These are phyloP conservation scores for Cricetomys ansorgei DNA, from an alignment of 2,113 vertebrate genomes.

Conservation along the genomic window DNA sequence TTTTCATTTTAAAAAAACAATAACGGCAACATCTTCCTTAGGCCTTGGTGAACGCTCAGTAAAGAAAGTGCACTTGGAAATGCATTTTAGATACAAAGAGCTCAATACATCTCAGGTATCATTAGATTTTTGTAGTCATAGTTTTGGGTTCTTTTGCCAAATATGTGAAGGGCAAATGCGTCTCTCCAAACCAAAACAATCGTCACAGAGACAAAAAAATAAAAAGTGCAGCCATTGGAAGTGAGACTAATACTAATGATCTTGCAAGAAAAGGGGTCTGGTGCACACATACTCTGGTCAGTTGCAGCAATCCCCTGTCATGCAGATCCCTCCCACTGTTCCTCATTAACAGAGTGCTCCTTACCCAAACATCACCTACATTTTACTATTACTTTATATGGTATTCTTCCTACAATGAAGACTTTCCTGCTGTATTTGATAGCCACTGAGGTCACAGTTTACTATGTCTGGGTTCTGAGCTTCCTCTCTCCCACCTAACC, in stretches of 20 bases:
- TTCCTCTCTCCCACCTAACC: too few relatives aligned
- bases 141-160: not conserved
- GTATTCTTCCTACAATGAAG: not conserved
- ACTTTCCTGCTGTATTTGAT: not conserved
- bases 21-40: not conserved
- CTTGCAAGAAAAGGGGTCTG: too few relatives aligned
- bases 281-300: fast-evolving
- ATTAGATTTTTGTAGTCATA: not conserved
- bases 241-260: too few relatives aligned
- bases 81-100: not conserved
- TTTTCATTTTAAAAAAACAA: not conserved
- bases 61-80: not conserved
- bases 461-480: too few relatives aligned
- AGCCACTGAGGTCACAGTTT: too few relatives aligned
- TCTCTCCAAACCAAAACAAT: not conserved
- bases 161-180: not conserved
- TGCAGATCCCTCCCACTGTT: not conserved
- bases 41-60: too few relatives aligned
- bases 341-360: not conserved
- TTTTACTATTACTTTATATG: not conserved
- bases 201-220: not conserved
- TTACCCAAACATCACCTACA: not conserved
- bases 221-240: not conserved
- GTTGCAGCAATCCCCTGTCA: not conserved
- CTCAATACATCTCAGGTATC: not conserved